phyloP scores from a whole-genome alignment of 2,888 invertebrate genomes.

The Agrochola macilenta region DNA sequence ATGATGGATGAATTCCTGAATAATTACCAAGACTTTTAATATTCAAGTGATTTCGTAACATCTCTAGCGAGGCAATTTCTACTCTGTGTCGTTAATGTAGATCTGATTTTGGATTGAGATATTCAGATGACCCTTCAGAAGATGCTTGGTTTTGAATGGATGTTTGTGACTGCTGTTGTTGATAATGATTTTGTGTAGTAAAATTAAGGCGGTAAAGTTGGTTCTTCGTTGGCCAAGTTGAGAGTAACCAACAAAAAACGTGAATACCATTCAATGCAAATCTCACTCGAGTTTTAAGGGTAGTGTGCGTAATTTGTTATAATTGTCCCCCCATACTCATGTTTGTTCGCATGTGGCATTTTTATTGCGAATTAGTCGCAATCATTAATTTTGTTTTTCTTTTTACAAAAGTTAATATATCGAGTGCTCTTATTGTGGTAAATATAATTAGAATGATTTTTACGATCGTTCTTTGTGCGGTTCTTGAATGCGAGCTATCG shows the following conservation, averaged over 20 bases:
- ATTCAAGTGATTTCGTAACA: slow-evolving; percentile 87
- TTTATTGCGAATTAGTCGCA: slow-evolving; percentile 90
- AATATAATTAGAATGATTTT: slow-evolving; percentile 81
- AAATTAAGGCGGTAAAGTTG: slow-evolving; percentile 48
- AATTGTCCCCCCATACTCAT: slow-evolving; percentile 85
- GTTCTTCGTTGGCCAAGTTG: slow-evolving; percentile 59
- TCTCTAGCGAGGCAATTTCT: slow-evolving; percentile 63
- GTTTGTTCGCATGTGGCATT: slow-evolving; percentile 90
- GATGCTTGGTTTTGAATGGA: slow-evolving; percentile 67
- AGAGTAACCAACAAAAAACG: slow-evolving; percentile 83
- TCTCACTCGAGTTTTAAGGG: slow-evolving; percentile 90
- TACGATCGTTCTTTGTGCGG: slow-evolving; percentile 77
- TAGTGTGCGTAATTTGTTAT: slow-evolving; percentile 90
- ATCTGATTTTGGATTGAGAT: slow-evolving; percentile 73
- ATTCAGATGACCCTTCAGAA: slow-evolving; percentile 86
- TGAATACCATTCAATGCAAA: slow-evolving; percentile 89
- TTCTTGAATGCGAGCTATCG: slow-evolving; percentile 79
- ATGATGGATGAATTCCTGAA: slow-evolving; percentile 91
- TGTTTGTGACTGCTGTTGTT: slow-evolving; percentile 60
- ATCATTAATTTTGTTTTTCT: slow-evolving; percentile 90
- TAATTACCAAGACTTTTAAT: slow-evolving; percentile 91
- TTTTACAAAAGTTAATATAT: slow-evolving; percentile 87
- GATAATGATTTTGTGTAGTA: slow-evolving; percentile 57
- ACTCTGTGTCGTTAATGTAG: slow-evolving; percentile 69
- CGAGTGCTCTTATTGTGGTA: slow-evolving; percentile 81